Percentiles rank a stretch among this genome's conserved stretches.
These are phyloP conservation scores for Oplegnathus fasciatus DNA, from an alignment of 2,113 vertebrate species.

Conservation along the genomic window DNA sequence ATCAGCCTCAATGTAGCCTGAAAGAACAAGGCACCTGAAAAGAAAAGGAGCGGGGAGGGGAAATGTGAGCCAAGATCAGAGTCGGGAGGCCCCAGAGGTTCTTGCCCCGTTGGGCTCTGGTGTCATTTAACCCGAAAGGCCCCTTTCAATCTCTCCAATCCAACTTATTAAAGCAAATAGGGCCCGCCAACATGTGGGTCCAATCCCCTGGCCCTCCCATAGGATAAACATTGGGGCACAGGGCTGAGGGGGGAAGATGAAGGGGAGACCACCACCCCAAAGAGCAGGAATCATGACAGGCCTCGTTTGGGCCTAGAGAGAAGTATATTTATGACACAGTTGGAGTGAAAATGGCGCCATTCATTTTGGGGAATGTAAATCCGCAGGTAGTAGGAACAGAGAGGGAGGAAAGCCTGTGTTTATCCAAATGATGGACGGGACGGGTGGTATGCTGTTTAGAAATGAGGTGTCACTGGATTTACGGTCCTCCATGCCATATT, in stretches of 20 bases:
- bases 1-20: neutral
- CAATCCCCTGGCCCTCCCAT: slow-evolving; percentile 65
- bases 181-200: slow-evolving; percentile 76
- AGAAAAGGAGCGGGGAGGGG: neutral
- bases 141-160: slow-evolving; percentile 71
- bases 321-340: slow-evolving; percentile 69
- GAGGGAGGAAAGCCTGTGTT: slow-evolving; percentile 40
- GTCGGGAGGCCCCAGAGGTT: slow-evolving; percentile 50
- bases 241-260: slow-evolving; percentile 35
- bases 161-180: slow-evolving; percentile 82
- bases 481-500: neutral
- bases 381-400: slow-evolving; percentile 32
- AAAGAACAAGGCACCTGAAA: slow-evolving; percentile 55
- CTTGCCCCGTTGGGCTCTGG: slow-evolving; percentile 63
- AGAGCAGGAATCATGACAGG: slow-evolving; percentile 66
- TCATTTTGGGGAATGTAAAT: slow-evolving; percentile 40
- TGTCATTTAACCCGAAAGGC: slow-evolving; percentile 77
- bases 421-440: slow-evolving; percentile 29
- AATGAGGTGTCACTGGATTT: slow-evolving; percentile 51
- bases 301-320: slow-evolving; percentile 60
- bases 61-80: slow-evolving; percentile 59
- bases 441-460: slow-evolving; percentile 2
- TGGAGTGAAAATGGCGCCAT: slow-evolving; percentile 55
- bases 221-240: slow-evolving; percentile 72
- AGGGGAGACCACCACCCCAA: slow-evolving; percentile 55